Conservation (phyloP, 2,888 invertebrate species). For the Nemotelus pantherinus region DNA sequence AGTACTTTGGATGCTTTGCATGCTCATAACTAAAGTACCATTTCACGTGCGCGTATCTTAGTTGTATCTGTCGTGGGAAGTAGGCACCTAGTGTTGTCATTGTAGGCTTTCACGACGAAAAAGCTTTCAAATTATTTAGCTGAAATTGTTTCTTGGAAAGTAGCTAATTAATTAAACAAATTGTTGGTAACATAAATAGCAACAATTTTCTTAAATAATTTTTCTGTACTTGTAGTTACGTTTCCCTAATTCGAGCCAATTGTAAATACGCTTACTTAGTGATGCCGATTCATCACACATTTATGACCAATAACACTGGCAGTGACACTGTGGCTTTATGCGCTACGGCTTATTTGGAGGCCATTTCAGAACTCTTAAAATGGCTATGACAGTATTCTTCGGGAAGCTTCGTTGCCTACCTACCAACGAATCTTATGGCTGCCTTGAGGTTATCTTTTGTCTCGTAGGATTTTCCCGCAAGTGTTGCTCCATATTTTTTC, state of each 20-base stretch:
- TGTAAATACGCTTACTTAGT: no score
- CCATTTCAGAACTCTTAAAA: background rate
- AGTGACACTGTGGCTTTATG: background rate
- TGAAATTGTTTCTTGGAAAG: no score
- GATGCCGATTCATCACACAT: background rate
- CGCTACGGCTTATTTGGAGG: background rate
- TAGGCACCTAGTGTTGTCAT: constrained; percentile 1
- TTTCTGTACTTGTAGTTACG: no score
- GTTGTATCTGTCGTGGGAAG: no score
- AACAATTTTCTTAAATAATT: no score
- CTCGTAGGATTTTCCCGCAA: background rate
- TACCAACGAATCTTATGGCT: background rate
- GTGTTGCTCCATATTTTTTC: background rate
- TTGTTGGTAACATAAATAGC: no score
- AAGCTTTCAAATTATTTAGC: background rate
- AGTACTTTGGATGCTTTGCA: constrained; percentile 25
- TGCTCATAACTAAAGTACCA: constrained; percentile 14
- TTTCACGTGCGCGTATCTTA: constrained; percentile 5
- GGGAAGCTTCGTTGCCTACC: background rate
- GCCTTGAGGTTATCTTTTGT: background rate
- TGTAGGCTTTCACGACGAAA: background rate
- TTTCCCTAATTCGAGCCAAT: no score
- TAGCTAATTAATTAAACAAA: no score
- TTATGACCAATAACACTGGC: background rate
- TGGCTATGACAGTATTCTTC: no score